Evolutionary conservation across 1,140 invertebrate species (phyloP), one percentile per base, ranked within the genome.

Genomic region (Dinothrombium tinctorium): DNA sequence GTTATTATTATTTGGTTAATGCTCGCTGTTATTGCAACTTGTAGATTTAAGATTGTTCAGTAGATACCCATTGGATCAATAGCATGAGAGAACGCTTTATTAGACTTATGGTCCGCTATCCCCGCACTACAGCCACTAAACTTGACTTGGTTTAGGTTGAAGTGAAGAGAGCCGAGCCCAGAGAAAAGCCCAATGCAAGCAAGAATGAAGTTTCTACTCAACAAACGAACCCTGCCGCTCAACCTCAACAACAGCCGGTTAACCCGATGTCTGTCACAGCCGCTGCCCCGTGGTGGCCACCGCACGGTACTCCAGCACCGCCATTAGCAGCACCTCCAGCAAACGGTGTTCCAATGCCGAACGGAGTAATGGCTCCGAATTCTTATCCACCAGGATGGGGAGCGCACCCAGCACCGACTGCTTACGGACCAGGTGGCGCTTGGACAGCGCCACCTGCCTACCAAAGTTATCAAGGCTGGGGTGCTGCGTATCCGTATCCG

Each of bases 121-220:
- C 14, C 28, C 14, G 9, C 9, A 29, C 14, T n/a, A 9, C 28
- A 9, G 9, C 28, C 28, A 9, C 28, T 29, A 9, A 9, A 29
- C 31, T 3, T 42, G 20, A 14, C 2, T 29, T 33, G 8, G 9
- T 33, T 37, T 24, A 46, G 45, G 44, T 46, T 33, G 45, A 46
- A 29, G 36, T 43, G 11, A 46, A 46, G 25, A 25, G 45, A 14
- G 45, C 45, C 24, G 45, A 46, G 36, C 45, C 45, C 4, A 22
- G 45, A 33, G 33, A 47, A 5, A 46, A 36, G 23, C 20, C 41
- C 14, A 20, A n/a, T n/a, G n/a, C n/a, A n/a, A n/a, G n/a, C n/a
- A n/a, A n/a, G n/a, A n/a, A n/a, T n/a, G n/a, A n/a, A n/a, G n/a
- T n/a, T n/a, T n/a, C n/a, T n/a, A n/a, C n/a, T n/a, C n/a, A n/a